Evolutionary conservation across 1,140 invertebrate genomes (phyloP).

Genomic region (Paracyclopina nana): DNA sequence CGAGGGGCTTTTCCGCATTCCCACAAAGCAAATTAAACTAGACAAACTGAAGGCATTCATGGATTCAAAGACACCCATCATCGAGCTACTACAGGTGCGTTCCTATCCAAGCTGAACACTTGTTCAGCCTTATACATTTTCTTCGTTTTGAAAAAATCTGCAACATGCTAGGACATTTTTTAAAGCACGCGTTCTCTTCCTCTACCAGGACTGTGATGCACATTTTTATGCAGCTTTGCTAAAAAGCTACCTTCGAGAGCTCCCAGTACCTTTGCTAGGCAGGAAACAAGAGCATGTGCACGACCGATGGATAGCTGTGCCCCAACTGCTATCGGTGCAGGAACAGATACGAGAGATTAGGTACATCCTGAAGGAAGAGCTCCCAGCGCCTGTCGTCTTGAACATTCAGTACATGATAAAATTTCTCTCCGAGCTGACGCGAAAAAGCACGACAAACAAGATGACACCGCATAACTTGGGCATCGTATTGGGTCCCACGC

Average conservation of each 20-base stretch:
- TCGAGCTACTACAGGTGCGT: too few species aligned
- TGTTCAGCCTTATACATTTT: too few species aligned
- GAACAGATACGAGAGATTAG: background rate
- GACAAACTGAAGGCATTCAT: constrained; percentile 7
- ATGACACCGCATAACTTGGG: constrained; percentile 6
- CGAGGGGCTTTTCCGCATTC: constrained; percentile 11
- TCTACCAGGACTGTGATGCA: background rate
- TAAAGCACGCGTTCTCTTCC: too few species aligned
- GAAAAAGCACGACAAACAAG: background rate
- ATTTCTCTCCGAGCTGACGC: background rate
- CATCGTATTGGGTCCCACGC: constrained; percentile 5
- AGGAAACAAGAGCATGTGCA: background rate
- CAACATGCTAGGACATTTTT: too few species aligned
- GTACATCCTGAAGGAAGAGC: background rate
- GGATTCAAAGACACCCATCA: background rate
- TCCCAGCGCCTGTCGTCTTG: background rate
- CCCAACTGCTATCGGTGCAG: background rate
- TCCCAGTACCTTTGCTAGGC: constrained; percentile 1
- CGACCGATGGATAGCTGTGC: background rate
- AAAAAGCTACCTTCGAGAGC: constrained; percentile 9
- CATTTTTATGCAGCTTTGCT: constrained; percentile 7
- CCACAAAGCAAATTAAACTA: constrained; percentile 10
- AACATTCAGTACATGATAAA: constrained; percentile 13
- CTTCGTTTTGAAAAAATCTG: too few species aligned
- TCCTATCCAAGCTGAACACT: too few species aligned